Conservation (phyloP, 1,140 invertebrate genomes). For the Temnothorax longispinosus region DNA sequence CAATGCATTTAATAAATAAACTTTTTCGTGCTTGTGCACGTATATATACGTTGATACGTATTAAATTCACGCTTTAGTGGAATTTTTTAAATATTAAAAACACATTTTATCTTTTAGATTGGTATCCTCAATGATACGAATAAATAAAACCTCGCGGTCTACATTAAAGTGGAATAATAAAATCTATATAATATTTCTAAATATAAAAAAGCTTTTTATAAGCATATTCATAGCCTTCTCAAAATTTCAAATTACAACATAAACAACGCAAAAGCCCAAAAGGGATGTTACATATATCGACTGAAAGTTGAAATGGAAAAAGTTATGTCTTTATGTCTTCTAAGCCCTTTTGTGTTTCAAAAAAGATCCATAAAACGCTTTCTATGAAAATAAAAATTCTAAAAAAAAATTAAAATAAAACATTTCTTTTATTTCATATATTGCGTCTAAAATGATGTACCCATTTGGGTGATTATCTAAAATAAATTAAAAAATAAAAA, state of each 20-base stretch:
- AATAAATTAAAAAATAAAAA: not conserved
- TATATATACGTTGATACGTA: constrained; percentile 19
- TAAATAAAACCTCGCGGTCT: not conserved
- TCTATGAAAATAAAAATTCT: not conserved
- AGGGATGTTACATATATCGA: not conserved
- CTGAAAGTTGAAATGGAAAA: not conserved
- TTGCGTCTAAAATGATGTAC: not conserved
- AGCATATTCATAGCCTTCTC: not conserved
- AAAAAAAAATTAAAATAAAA: not conserved
- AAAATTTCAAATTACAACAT: not conserved
- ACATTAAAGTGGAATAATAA: not conserved
- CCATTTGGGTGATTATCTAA: not conserved
- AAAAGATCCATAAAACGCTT: not conserved
- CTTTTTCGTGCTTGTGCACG: not conserved
- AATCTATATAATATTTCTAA: not conserved
- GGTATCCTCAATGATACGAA: not conserved
- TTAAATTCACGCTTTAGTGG: constrained; percentile 20
- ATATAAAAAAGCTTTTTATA: not conserved
- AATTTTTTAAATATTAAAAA: constrained; percentile 39
- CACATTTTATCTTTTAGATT: not conserved
- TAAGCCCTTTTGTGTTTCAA: not conserved
- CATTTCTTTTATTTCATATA: not conserved
- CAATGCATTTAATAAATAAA: constrained; percentile 47
- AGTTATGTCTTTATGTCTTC: not conserved
- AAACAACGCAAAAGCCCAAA: not conserved